Evolutionary conservation across 2,888 invertebrate species (phyloP), one percentile per base, ranked within the genome.

Genomic region (Maniola hyperantus): DNA sequence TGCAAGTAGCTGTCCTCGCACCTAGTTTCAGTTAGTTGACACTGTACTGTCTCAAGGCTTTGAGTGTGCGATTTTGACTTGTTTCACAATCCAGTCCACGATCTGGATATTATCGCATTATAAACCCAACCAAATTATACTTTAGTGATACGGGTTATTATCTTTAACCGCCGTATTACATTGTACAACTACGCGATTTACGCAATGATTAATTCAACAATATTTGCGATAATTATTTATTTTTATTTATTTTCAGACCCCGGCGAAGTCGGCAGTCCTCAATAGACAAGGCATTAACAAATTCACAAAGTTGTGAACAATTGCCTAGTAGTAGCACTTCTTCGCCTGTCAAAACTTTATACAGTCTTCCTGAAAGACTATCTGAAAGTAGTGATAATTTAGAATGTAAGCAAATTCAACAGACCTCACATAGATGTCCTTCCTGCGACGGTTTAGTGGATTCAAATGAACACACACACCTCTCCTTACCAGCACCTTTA

Each of bases 391-490:
- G 83, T 77, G 87, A 88, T 71, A 82, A 84, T 71, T 70, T 89
- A 71, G 86, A 88, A 77, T 76, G 84, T 72, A 79, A 73, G 68
- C 85, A 87, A 75, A 71, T 84, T 57, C 86, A 91, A 64, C 82
- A 83, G 71, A 77, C 74, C 73, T 89, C 83, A 77, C 86, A 88
- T 78, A 89, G 88, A 81, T 94, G 83, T 88, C 94, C 94, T 64
- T 95, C 95, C 82, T 94, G 95, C 73, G 95, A 95, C 79, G 94
- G 94, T 18, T 87, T 95, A 57, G 83, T 95, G 70, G 94, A 94
- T 73, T 91, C 86, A 66, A 88, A 89, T 70, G 88, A 89, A 75
- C 90, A 93, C 76, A 93, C 94, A 68, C 87, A 93, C 71, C 84
- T 93, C 68, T 93, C 94, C 71, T 81, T 95, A 77, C 93, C 93